Percentiles rank a stretch among this genome's conserved stretches.
Evolutionary conservation across 2,888 invertebrate genomes (phyloP).

Genomic region (Amphipyra berbera): DNA sequence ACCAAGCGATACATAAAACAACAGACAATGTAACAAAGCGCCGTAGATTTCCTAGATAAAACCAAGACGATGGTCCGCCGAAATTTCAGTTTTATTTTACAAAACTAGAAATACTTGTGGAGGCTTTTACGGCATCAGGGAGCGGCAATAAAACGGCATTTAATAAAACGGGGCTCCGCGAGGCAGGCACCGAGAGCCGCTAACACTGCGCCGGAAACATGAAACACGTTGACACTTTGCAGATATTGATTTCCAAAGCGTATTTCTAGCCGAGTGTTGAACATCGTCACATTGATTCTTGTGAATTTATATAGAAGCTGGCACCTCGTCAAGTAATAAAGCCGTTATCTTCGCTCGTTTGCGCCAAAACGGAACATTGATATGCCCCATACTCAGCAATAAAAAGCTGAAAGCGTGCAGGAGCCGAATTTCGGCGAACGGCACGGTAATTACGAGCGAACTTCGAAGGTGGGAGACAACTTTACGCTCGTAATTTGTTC

Average conservation of each 20-base stretch:
- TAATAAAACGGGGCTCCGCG: slow-evolving; percentile 71
- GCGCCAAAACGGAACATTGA: slow-evolving; percentile 78
- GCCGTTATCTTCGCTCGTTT: slow-evolving; percentile 84
- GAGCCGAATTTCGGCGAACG: slow-evolving; percentile 74
- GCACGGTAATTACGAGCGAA: slow-evolving; percentile 79
- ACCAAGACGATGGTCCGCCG: slow-evolving; percentile 65
- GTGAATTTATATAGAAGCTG: slow-evolving; percentile 66
- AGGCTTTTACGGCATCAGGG: slow-evolving; percentile 73
- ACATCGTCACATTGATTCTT: slow-evolving; percentile 74
- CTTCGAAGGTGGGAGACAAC: slow-evolving; percentile 81
- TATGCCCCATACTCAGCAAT: slow-evolving; percentile 73
- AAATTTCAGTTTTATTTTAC: slow-evolving; percentile 79
- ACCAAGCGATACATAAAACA: slow-evolving; percentile 77
- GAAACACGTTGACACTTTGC: slow-evolving; percentile 66
- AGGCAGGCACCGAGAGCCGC: slow-evolving; percentile 59
- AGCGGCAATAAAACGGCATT: slow-evolving; percentile 74
- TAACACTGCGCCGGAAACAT: slow-evolving; percentile 53
- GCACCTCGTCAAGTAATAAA: slow-evolving; percentile 84
- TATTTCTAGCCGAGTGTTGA: slow-evolving; percentile 64
- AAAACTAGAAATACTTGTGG: slow-evolving; percentile 73
- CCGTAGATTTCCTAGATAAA: slow-evolving; percentile 76
- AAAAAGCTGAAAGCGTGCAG: slow-evolving; percentile 71
- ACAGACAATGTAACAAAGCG: slow-evolving; percentile 74
- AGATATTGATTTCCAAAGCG: slow-evolving; percentile 67
- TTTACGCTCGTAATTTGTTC: slow-evolving; percentile 86